These are phyloP conservation scores for Casuarius casuarius DNA, from an alignment of 2,113 vertebrate genomes.

Conservation along the genomic window DNA sequence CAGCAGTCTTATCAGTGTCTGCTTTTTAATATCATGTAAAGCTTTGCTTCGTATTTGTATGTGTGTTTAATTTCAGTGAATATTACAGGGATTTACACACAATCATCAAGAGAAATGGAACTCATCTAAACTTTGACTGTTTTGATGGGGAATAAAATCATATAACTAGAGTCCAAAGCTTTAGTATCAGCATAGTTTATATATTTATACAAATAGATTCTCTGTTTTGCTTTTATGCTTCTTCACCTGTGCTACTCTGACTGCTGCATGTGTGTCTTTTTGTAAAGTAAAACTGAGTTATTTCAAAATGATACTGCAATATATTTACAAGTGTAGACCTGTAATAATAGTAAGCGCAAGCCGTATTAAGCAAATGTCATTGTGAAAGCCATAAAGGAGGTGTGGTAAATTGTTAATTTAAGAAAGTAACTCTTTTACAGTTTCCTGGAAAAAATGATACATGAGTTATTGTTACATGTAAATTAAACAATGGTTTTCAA, in stretches of 20 bases:
- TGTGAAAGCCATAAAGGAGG: neutral
- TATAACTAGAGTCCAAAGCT: neutral
- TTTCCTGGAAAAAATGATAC: neutral
- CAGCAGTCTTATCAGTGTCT: neutral
- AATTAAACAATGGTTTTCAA: neutral
- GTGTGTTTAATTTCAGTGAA: neutral
- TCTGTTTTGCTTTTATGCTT: neutral
- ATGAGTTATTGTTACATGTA: neutral
- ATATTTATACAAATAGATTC: neutral
- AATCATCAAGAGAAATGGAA: neutral
- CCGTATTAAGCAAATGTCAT: neutral
- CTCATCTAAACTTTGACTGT: neutral
- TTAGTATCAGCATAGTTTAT: neutral
- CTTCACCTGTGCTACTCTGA: neutral
- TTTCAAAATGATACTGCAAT: neutral
- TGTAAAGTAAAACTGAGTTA: neutral
- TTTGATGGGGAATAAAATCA: neutral
- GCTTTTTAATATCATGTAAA: neutral
- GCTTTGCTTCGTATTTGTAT: neutral
- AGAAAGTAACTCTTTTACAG: conserved; percentile 11
- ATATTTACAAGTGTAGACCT: neutral
- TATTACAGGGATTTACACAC: neutral
- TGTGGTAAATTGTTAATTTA: conserved; percentile 27
- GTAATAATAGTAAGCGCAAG: neutral
- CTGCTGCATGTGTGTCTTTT: neutral